Base-by-base conservation (phyloP, 1,140 invertebrate species). In the Conus betulinus region DNA sequence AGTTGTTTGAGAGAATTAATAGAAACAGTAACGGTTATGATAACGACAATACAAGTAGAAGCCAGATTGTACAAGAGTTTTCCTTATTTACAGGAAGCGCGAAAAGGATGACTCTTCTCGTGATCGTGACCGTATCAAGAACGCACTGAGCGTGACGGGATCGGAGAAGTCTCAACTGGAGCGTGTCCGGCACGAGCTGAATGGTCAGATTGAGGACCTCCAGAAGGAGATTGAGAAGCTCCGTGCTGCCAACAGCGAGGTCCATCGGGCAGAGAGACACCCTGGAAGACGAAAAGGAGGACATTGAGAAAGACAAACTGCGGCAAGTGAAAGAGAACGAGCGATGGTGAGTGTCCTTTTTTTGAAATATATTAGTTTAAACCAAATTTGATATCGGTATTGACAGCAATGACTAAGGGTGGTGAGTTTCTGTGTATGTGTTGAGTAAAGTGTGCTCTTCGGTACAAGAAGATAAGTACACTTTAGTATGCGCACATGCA, bases 241-340 rank as follows among this genome's bases (percentile, higher is more conserved):
- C 5, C 93, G 95, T 88, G 91, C 94, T 8, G 94, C 93, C 13
- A 95, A 95, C 91, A 91, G 93, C 0, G 95, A 95, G 53, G 88
- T 95, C 10, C 95, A 95, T 90, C 87, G 94, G 94, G 15, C 93
- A 93, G 86, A 87, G 95, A 51, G 95, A 95, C 87, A 92, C 92
- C 53, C 91, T 95, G 63, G 95, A 95, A 88, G 95, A 95, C 79
- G 94, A 95, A 90, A 94, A 94, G 88, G 94, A 94, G 52, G 95
- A 95, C 83, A 90, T 95, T 5, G 90, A 81, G 27, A 95, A 95
- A 88, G 95, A 95, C 89, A 95, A 94, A 84, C 93, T 94, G 17
- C 89, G 95, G 39, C 94, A 94, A 91, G 90, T 95, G 60, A 95
- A 95, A 90, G 95, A 95, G 88, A 95, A 95, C 88, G 94, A 95